These are phyloP conservation scores for Campylomormyrus numenius DNA, from an alignment of 2,113 vertebrate genomes.

Conservation along the genomic window DNA sequence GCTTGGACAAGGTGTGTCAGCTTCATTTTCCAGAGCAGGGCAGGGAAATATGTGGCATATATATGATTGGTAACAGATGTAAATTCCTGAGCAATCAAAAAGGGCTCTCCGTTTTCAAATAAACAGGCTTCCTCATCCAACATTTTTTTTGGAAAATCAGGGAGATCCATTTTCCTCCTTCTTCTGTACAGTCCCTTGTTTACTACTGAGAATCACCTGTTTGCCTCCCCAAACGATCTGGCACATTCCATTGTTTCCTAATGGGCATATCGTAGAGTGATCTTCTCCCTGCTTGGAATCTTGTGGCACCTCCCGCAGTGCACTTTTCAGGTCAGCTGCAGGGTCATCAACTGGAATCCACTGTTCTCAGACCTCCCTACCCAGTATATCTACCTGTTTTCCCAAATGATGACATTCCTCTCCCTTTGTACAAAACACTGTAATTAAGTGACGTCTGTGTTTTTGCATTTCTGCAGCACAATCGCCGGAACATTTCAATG, in stretches of 20 bases:
- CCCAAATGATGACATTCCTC: not conserved
- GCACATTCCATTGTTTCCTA: constrained; percentile 22
- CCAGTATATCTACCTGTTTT: not conserved
- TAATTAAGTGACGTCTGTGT: constrained; percentile 40
- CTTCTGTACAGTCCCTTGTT: constrained; percentile 35
- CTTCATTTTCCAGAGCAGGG: not conserved
- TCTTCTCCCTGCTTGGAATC: too few species aligned
- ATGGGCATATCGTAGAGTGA: not conserved
- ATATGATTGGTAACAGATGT: not conserved
- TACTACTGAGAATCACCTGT: constrained; percentile 32
- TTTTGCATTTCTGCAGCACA: constrained; percentile 29
- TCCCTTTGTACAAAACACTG: constrained; percentile 23
- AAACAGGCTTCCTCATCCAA: constrained; percentile 25
- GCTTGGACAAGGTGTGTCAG: not conserved
- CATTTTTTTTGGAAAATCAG: constrained; percentile 41
- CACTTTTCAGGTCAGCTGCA: too few species aligned
- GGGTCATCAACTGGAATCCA: too few species aligned
- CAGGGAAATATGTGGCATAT: not conserved
- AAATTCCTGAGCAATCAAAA: not conserved
- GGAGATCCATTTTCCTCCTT: constrained; percentile 34
- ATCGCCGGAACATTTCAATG: not conserved
- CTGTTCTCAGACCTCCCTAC: too few species aligned
- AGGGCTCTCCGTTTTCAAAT: not conserved
- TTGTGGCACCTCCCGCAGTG: too few species aligned
- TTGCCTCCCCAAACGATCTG: constrained; percentile 14